phyloP scores from a whole-genome alignment of 2,113 vertebrate species.

The Oreotrochilus melanogaster region DNA sequence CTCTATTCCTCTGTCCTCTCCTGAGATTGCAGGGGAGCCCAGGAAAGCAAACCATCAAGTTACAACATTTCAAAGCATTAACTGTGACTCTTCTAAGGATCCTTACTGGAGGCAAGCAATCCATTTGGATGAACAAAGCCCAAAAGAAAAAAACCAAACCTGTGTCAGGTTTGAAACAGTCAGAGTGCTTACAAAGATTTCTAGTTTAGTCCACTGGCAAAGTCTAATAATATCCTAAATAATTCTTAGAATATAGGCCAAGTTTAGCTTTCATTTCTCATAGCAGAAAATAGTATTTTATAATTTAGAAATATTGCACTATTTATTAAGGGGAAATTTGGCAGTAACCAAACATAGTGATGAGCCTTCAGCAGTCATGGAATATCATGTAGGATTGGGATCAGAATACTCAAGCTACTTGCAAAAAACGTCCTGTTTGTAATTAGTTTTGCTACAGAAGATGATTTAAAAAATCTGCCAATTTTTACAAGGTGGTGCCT shows the following conservation, averaged over 20 bases:
- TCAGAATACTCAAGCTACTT: neutral
- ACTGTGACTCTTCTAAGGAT: fast-evolving
- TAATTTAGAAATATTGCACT: neutral
- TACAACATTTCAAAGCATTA: neutral
- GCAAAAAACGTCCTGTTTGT: neutral
- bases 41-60: neutral
- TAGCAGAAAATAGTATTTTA: neutral
- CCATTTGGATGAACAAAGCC: neutral
- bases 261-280: neutral
- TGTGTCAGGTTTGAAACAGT: neutral
- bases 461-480: neutral
- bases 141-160: neutral
- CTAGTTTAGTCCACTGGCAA: neutral
- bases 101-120: neutral
- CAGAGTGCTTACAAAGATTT: neutral
- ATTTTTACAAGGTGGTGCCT: neutral
- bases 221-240: neutral
- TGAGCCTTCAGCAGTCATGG: neutral
- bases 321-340: neutral
- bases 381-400: neutral
- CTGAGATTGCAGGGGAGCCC: fast-evolving
- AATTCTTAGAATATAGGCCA: neutral
- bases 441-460: neutral
- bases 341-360: neutral
- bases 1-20: neutral